Evolutionary conservation across 2,888 invertebrate species (phyloP), one percentile per base, ranked within the genome.

Genomic region (Xylota sylvarum): DNA sequence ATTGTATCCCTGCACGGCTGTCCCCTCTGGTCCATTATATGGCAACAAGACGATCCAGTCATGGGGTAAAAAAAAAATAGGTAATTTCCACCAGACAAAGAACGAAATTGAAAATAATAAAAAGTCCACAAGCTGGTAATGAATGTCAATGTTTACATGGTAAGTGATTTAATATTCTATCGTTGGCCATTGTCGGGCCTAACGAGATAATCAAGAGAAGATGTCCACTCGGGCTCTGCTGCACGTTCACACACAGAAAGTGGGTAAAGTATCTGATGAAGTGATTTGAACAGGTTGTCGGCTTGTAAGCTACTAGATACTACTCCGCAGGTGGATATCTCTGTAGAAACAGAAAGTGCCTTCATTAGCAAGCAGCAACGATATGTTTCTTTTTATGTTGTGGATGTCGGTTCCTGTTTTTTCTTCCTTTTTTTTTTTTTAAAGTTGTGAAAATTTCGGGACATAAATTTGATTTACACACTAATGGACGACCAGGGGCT

Each of bases 131-230:
- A 73, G 82, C 82, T 76, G 88, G 86, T 88, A 88, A 88, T 81
- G 86, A 88, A 78, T 83, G 87, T 88, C 87, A 88, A 88, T 88
- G 88, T 88, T 88, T 88, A 88, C 88, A 88, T 88, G 84, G 82
- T 84, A 88, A 78, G 79, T 78, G 88, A 82, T 85, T 88, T 82
- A 87, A 87, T 87, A 87, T 88, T 88, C 87, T 82, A 74, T 78
- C 87, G 87, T 74, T 81, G 74, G 80, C 73, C 81, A 86, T 88
- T 83, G 83, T 72, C 73, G 84, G 72, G 78, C 73, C 81, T 84
- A 79, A 88, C 84, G 87, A 81, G 87, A 86, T 86, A 86, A 86
- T 86, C 86, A 86, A 86, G 82, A 50, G 82, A 82, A 62, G 69
- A 85, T 58, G 82, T 50, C 65, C 52, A 50, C 48, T 69, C 37